Evolutionary conservation across 1,140 invertebrate genomes (phyloP), one percentile per base, ranked within the genome.

Genomic region (Sinella curviseta): DNA sequence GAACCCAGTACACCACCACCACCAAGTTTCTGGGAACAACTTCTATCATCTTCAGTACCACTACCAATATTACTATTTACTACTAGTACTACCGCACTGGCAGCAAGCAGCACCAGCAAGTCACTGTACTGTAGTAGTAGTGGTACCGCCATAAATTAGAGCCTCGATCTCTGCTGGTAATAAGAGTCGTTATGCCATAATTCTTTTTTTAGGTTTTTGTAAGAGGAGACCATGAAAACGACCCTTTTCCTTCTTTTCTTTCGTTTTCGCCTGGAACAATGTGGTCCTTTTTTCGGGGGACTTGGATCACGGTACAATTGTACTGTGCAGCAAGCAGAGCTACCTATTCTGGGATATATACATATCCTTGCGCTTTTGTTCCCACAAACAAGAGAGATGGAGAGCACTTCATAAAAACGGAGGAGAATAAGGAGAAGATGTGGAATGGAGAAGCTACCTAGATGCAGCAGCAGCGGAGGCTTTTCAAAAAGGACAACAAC

Each of bases 171-270:
- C 55, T 60, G 55, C 55, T 4, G 24, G 55, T 8, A 60, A 60
- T 60, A 60, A 60, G 55, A 60, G 3, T 60, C 14, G 55, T 60
- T 60, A 60, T 60, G 55, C 55, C 55, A 60, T 60, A 17, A 60
- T 60, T 60, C 55, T 60, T n/a, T 60, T 24, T 17, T 3, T 60
- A n/a, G n/a, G 12, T 60, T 60, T 60, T 26, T 60, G 55, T 60
- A 60, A 60, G 12, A 60, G 14, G 55, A 60, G 55, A 60, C 55
- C 55, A 60, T 60, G 55, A 60, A 60, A 60, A 60, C 55, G 55
- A 60, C 55, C 55, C 55, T 60, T 60, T 60, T 60, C 55, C n/a
- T n/a, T n/a, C n/a, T n/a, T n/a, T n/a, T n/a, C 55, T 60, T 24
- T 24, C 24, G 12, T 60, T 60, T 60, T 24, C 24, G 55, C 55